Percentiles rank a stretch among this genome's conserved stretches.
Evolutionary conservation across 92 coral and sea anemone species (phyloP).

Genomic region (Meandrina meandrites): DNA sequence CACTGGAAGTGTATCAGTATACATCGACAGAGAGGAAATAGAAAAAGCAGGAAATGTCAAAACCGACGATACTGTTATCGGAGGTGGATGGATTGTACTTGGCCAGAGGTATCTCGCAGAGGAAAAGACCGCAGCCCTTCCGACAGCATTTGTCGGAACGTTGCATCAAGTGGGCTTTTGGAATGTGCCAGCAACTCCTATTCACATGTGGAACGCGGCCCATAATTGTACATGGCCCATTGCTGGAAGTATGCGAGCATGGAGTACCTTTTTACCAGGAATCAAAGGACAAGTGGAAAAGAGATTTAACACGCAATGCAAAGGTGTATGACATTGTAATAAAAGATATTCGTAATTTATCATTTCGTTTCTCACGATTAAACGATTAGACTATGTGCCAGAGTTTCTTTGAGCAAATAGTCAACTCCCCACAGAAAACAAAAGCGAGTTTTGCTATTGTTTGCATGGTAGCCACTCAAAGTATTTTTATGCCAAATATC

Average conservation of each 20-base stretch:
- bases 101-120: conserved; percentile 57
- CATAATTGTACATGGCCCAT: conserved; percentile 68
- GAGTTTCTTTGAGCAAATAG: no score
- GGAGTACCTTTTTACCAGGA: conserved; percentile 68
- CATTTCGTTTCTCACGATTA: neutral
- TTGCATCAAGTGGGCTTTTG: conserved; percentile 69
- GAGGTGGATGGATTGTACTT: conserved; percentile 66
- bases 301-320: conserved; percentile 57
- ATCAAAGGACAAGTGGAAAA: conserved; percentile 49
- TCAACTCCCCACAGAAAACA: no score
- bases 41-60: neutral
- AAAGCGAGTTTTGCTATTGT: no score
- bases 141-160: conserved; percentile 58
- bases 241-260: conserved; percentile 61
- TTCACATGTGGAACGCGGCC: conserved; percentile 73
- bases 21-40: conserved; percentile 38
- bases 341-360: neutral
- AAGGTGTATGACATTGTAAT: conserved; percentile 45
- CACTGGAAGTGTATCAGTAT: conserved; percentile 23
- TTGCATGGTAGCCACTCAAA: no score
- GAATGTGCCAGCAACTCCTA: conserved; percentile 51
- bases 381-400: no score
- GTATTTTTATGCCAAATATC: no score
- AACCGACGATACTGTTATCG: conserved; percentile 39
- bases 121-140: conserved; percentile 1